Percentiles rank a stretch among this genome's conserved stretches.
phyloP scores from a whole-genome alignment of 1,140 invertebrate species.

The Drosophila busckii region DNA sequence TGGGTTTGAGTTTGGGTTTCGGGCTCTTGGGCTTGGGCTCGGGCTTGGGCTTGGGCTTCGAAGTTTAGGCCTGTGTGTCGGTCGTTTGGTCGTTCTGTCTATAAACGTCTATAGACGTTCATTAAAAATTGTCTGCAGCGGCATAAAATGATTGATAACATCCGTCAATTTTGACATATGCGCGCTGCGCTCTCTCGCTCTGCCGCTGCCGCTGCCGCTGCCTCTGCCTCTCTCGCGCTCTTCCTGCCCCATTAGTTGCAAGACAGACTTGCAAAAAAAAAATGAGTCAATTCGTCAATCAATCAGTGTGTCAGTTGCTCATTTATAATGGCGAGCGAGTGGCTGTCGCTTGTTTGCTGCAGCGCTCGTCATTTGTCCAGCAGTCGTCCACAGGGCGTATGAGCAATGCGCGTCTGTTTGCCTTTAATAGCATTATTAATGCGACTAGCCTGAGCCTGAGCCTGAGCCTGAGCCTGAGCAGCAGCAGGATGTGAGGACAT shows the following conservation, averaged over 20 bases:
- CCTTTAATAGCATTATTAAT: slow-evolving; percentile 46
- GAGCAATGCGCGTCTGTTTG: slow-evolving; percentile 29
- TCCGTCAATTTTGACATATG: slow-evolving; percentile 77
- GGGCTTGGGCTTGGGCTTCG: too few relatives aligned
- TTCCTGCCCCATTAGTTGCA: too few relatives aligned
- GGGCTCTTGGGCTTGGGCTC: too few relatives aligned
- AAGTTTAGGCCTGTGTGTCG: slow-evolving; percentile 1
- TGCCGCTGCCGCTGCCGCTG: background rate
- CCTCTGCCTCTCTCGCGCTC: slow-evolving; percentile 4
- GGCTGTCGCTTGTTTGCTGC: slow-evolving; percentile 23
- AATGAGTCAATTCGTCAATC: slow-evolving; percentile 73
- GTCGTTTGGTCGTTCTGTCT: slow-evolving; percentile 40
- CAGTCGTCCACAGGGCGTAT: slow-evolving; percentile 35
- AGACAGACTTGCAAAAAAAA: slow-evolving; percentile 43
- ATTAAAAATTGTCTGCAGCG: slow-evolving; percentile 75
- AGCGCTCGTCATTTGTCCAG: slow-evolving; percentile 29
- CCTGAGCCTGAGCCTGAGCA: background rate
- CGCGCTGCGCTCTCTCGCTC: slow-evolving; percentile 15
- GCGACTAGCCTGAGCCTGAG: slow-evolving; percentile 9
- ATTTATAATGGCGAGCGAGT: slow-evolving; percentile 52
- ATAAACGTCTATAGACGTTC: slow-evolving; percentile 74
- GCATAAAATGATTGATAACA: slow-evolving; percentile 77
- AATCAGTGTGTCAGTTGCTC: slow-evolving; percentile 72
- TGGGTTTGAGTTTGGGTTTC: too few relatives aligned
- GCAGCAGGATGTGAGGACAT: slow-evolving; percentile 16